These are phyloP conservation scores for Scylla paramamosain DNA, from an alignment of 1,140 invertebrate species.

Conservation along the genomic window DNA sequence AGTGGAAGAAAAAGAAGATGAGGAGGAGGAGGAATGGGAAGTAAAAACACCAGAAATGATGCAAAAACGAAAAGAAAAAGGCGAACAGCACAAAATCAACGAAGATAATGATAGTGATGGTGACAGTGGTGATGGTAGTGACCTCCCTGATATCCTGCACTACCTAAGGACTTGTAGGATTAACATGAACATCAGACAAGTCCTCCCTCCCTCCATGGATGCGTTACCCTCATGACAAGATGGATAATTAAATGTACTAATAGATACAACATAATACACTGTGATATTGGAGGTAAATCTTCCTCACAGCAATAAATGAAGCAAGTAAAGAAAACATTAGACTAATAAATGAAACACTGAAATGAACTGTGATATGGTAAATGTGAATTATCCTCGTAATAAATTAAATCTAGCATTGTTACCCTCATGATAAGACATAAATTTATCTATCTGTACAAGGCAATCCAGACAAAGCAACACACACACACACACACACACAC, in stretches of 20 bases:
- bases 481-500: not conserved
- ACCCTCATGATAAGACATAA: too few relatives aligned
- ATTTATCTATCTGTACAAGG: too few relatives aligned
- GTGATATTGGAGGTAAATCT: not conserved
- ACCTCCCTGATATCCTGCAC: constrained; percentile 45
- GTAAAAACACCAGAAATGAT: not conserved
- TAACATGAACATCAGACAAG: constrained; percentile 65
- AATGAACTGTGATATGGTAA: too few relatives aligned
- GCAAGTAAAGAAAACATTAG: not conserved
- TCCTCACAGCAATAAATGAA: not conserved
- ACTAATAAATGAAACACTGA: too few relatives aligned
- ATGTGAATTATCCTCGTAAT: too few relatives aligned
- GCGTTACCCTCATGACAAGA: not conserved
- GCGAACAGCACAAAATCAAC: too few relatives aligned
- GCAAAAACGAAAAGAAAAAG: not conserved
- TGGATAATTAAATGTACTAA: not conserved
- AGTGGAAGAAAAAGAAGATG: not conserved
- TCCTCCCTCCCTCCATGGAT: constrained; percentile 37
- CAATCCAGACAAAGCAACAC: too few relatives aligned
- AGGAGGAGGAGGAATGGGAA: not conserved
- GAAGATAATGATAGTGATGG: not conserved
- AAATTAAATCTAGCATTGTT: too few relatives aligned
- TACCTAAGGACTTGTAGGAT: constrained; percentile 53
- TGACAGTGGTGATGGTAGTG: not conserved
- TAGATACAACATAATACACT: not conserved